Evolutionary conservation across 2,888 invertebrate genomes (phyloP).

Genomic region (Ashinkailepas kermadecensis): DNA sequence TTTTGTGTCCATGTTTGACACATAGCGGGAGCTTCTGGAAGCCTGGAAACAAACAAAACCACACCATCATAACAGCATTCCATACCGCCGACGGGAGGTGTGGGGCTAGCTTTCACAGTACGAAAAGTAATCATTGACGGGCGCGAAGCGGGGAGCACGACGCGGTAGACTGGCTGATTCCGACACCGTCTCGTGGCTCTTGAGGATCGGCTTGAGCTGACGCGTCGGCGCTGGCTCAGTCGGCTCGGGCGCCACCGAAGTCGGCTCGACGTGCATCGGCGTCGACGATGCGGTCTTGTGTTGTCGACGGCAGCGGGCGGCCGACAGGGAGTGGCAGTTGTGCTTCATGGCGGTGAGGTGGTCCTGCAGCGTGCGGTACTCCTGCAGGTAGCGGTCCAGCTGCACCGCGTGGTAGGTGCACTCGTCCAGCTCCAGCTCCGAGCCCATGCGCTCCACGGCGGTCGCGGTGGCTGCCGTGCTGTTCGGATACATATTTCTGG

Average conservation of each 20-base stretch:
- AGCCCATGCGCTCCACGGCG: neutral
- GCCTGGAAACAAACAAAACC: neutral
- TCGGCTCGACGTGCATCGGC: too few species aligned
- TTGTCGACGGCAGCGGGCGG: neutral
- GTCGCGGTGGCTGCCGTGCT: neutral
- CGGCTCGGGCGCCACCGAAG: neutral
- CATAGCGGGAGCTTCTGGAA: neutral
- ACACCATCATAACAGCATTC: too few species aligned
- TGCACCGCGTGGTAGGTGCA: slow-evolving; percentile 10
- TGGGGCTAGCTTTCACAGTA: neutral
- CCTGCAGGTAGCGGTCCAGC: slow-evolving; percentile 19
- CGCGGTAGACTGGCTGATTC: neutral
- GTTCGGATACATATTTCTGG: too few species aligned
- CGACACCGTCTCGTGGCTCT: neutral
- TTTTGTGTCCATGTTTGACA: too few species aligned
- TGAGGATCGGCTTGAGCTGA: slow-evolving; percentile 1
- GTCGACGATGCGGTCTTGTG: too few species aligned
- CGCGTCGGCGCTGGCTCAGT: neutral
- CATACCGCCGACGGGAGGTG: too few species aligned
- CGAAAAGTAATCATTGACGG: neutral
- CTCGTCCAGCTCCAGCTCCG: neutral
- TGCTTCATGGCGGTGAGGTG: slow-evolving; percentile 5
- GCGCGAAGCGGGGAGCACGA: neutral
- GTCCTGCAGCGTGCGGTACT: slow-evolving; percentile 5
- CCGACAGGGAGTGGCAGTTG: neutral